Conservation (phyloP, 2,888 invertebrate genomes). For the Carcina quercana region DNA sequence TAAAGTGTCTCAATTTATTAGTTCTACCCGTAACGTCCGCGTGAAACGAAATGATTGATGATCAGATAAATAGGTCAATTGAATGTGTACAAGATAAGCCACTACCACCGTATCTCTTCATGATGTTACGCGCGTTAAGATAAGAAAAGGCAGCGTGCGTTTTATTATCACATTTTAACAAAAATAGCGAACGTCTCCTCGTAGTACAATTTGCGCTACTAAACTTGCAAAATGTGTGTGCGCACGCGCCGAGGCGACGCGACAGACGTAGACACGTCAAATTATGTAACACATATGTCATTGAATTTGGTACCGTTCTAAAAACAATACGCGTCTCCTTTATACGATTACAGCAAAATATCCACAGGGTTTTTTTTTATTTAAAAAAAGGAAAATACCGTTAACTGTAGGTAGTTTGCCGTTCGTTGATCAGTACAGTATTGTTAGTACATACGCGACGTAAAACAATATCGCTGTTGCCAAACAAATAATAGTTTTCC, state of each 20-base stretch:
- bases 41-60: slow-evolving; percentile 3
- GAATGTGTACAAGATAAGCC: slow-evolving; percentile 4
- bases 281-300: slow-evolving; percentile 37
- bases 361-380: no score
- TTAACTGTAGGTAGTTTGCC: no score
- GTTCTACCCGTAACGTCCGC: slow-evolving; percentile 1
- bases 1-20: slow-evolving; percentile 12
- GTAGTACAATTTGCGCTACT: slow-evolving; percentile 24
- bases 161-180: not conserved
- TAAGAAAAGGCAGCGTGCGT: slow-evolving; percentile 2
- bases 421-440: no score
- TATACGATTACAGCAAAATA: no score
- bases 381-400: no score
- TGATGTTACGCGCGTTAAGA: not conserved
- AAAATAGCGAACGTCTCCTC: slow-evolving; percentile 4
- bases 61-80: slow-evolving; percentile 10
- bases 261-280: slow-evolving; percentile 2
- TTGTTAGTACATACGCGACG: no score
- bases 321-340: no score
- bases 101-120: not conserved
- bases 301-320: slow-evolving; percentile 30
- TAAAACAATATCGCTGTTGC: no score
- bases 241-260: slow-evolving; percentile 29
- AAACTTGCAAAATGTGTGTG: slow-evolving; percentile 31
- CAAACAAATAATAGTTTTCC: no score